phyloP scores from a whole-genome alignment of 2,888 invertebrate species.

The Melanchra persicariae region DNA sequence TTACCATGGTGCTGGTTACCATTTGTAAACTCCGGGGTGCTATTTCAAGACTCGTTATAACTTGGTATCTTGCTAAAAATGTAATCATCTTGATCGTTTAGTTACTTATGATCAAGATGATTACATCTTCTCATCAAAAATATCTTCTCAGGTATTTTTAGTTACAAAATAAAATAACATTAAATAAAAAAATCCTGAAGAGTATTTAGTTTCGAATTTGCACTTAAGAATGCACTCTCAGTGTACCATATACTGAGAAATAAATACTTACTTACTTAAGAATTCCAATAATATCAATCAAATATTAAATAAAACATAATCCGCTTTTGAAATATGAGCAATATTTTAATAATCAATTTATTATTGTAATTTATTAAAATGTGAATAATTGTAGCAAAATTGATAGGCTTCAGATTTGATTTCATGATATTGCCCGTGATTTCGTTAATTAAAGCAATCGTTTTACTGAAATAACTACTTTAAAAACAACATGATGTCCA shows the following conservation, averaged over 20 bases:
- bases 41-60: not conserved
- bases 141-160: too few species aligned
- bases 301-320: slow-evolving; percentile 12
- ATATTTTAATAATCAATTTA: not conserved
- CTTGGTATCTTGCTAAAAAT: not conserved
- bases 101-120: not conserved
- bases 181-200: too few species aligned
- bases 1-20: not conserved
- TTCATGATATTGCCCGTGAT: not conserved
- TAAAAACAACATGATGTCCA: not conserved
- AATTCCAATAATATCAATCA: not conserved
- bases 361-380: slow-evolving; percentile 23
- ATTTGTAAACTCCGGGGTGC: not conserved
- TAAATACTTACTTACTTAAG: too few species aligned
- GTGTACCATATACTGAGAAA: too few species aligned
- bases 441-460: not conserved
- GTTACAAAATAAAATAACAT: not conserved
- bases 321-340: not conserved
- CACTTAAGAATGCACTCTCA: too few species aligned
- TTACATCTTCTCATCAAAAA: too few species aligned
- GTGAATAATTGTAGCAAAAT: slow-evolving; percentile 9
- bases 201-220: too few species aligned
- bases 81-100: not conserved
- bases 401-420: slow-evolving; percentile 6
- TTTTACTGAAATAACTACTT: not conserved